phyloP scores from a whole-genome alignment of 2,113 vertebrate species.

The Corapipo altera region DNA sequence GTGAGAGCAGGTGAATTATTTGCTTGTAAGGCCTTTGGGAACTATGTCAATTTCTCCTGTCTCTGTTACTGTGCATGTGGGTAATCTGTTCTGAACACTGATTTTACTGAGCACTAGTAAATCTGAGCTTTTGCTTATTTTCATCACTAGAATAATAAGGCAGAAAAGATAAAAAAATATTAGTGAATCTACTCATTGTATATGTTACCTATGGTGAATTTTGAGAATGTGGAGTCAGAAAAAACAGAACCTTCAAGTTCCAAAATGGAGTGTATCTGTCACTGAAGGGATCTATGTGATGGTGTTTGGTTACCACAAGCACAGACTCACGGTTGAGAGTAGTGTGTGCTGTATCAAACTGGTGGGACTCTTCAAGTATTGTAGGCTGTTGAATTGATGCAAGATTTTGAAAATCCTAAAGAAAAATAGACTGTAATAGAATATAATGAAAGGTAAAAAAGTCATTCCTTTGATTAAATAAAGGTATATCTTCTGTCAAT shows the following conservation, averaged over 20 bases:
- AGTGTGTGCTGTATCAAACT: background rate
- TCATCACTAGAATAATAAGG: background rate
- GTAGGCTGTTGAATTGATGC: background rate
- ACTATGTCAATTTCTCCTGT: background rate
- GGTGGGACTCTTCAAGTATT: background rate
- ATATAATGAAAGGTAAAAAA: background rate
- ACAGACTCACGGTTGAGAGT: background rate
- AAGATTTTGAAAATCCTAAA: background rate
- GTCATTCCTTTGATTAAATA: background rate
- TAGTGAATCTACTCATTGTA: accelerated
- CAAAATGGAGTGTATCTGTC: background rate
- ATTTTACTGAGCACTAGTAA: background rate
- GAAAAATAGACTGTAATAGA: background rate
- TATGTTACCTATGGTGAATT: background rate
- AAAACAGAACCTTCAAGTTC: background rate
- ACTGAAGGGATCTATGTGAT: background rate
- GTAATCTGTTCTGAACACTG: background rate
- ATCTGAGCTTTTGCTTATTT: background rate
- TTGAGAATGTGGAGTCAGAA: background rate
- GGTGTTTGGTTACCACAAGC: background rate
- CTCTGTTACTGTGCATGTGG: background rate
- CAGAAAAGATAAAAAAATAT: background rate
- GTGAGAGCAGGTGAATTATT: background rate
- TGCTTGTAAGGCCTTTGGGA: background rate
- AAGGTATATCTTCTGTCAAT: background rate